phyloP scores from a whole-genome alignment of 2,888 invertebrate species.

The Melolontha melolontha region DNA sequence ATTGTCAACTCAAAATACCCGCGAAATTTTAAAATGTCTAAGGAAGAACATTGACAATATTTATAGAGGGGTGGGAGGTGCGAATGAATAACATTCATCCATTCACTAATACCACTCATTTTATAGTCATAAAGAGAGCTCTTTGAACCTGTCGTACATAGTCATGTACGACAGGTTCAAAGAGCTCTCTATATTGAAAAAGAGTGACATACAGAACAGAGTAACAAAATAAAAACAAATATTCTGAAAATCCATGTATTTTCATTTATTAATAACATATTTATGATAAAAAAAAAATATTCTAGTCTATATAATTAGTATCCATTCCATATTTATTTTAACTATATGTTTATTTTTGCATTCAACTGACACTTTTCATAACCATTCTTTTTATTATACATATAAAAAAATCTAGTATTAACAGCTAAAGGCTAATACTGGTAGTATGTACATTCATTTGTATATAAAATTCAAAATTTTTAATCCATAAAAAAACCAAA shows the following conservation, averaged over 20 bases:
- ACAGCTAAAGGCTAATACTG: slow-evolving; percentile 40
- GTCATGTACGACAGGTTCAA: too few species aligned
- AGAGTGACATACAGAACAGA: too few species aligned
- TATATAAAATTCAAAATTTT: slow-evolving; percentile 26
- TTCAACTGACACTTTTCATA: slow-evolving; percentile 20
- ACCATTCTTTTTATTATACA: slow-evolving; percentile 23
- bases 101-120: too few species aligned
- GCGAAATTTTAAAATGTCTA: too few species aligned
- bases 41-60: too few species aligned
- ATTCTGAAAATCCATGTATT: slow-evolving; percentile 19
- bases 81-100: too few species aligned
- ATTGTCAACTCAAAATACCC: too few species aligned
- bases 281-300: slow-evolving; percentile 34
- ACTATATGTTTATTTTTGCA: slow-evolving; percentile 21
- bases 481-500: slow-evolving; percentile 25
- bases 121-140: too few species aligned
- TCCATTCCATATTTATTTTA: slow-evolving; percentile 27
- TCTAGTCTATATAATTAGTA: slow-evolving; percentile 31
- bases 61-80: too few species aligned
- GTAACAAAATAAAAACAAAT: slow-evolving; percentile 2
- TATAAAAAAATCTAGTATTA: slow-evolving; percentile 35
- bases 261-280: slow-evolving; percentile 36
- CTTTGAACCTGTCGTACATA: too few species aligned
- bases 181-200: too few species aligned
- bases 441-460: slow-evolving; percentile 36